A percentile compares a stretch with the other conserved stretches of the same genome.
Evolutionary conservation across 1,140 invertebrate species (phyloP).

Genomic region (Eupristina koningsbergeri): DNA sequence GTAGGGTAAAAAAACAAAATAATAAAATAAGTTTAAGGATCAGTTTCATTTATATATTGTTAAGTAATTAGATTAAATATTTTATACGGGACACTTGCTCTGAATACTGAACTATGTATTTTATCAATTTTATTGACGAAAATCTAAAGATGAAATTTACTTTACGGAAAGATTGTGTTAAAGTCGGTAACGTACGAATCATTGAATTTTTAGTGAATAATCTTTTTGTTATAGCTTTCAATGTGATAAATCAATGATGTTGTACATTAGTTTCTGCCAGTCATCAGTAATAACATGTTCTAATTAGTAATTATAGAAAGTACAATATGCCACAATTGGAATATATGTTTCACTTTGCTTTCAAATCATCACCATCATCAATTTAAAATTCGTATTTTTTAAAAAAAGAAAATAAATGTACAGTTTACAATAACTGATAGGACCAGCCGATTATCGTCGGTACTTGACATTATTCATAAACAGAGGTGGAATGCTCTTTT

Average conservation of each 20-base stretch:
- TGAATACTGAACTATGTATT: too few species aligned
- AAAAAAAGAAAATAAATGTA: not conserved
- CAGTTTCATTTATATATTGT: not conserved
- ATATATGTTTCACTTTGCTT: not conserved
- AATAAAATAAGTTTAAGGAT: not conserved
- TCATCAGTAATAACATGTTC: not conserved
- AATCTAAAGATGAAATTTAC: too few species aligned
- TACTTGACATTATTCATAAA: too few species aligned
- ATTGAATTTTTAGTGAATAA: not conserved
- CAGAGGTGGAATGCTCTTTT: too few species aligned
- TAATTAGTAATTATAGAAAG: not conserved
- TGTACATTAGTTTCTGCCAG: not conserved
- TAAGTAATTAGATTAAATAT: slow-evolving; percentile 41
- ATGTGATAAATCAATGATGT: not conserved
- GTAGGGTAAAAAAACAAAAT: too few species aligned
- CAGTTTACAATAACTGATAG: too few species aligned
- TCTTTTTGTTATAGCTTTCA: not conserved
- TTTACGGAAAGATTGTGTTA: not conserved
- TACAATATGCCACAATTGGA: not conserved
- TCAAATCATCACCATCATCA: not conserved
- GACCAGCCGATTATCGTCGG: too few species aligned
- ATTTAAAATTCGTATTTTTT: not conserved
- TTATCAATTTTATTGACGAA: too few species aligned
- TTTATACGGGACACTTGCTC: not conserved
- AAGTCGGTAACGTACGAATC: not conserved